Evolutionary conservation across 2,113 vertebrate species (phyloP), one percentile per base, ranked within the genome.

Genomic region (Scortum barcoo): DNA sequence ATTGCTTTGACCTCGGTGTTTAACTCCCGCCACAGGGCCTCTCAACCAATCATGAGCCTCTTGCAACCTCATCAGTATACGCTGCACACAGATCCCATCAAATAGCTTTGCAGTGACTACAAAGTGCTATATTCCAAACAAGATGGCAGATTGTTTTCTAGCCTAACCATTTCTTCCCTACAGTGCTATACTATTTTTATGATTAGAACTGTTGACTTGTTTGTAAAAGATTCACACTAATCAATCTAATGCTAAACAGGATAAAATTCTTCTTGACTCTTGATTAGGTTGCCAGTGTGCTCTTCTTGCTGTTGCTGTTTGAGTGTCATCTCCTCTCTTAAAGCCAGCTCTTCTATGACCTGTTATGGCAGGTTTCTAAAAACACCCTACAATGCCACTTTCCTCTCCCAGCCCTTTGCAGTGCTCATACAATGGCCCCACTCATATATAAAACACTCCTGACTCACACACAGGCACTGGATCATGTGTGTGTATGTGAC

Each of bases 1-100:
- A 94, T 92, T 90, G 71, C 73, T 89, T 87, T 91, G 93, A 93
- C 92, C 90, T 68, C 54, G 8, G 62, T 88, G 81, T 90, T 93
- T 79, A 92, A 87, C 87, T 89, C 83, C 86, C 51, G 61, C 86
- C 76, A 60, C 5, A 20, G 50, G 81, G 89, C 68, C 81, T 61
- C 60, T 82, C 82, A 79, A 80, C 88, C 90, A 93, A 89, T 94
- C 91, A 87, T 53, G 67, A 82, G 83, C 79, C 80, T 74, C 78
- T 77, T 42, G 87, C 38, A 36, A 72, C 66, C 70, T 89, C 76
- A 85, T 93, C 83, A 86, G 78, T 86, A 80, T 89, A 81, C 69
- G 2, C 42, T 69, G 73, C 82, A 86, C 87, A 69, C 53, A 86
- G 79, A 92, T 91, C 63, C 76, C 58, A 85, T 83, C 78, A 80